Conservation (phyloP, 2,797 vertebrate genomes). For the Parauchenoglanis punctatus region DNA sequence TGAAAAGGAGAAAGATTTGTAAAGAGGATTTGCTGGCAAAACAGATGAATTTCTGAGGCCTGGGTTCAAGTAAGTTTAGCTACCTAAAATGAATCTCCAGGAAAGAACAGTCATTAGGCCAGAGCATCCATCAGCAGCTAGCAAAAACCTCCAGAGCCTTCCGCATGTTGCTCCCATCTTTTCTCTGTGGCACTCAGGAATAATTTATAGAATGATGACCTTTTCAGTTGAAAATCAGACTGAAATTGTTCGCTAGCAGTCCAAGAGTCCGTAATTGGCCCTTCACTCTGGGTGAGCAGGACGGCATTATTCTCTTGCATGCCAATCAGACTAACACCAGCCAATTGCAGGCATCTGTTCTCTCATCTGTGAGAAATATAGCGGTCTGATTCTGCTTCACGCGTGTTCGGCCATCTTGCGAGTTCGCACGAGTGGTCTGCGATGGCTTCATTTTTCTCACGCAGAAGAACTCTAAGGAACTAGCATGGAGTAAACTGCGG, state of each 20-base stretch:
- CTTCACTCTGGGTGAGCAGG: not conserved
- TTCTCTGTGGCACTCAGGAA: not conserved
- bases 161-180: not conserved
- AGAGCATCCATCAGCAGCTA: conserved; percentile 14
- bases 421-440: not conserved
- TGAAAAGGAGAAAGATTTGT: not conserved
- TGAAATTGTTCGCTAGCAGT: conserved; percentile 24
- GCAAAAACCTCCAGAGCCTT: conserved; percentile 16
- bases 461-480: not conserved
- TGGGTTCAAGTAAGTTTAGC: conserved; percentile 17
- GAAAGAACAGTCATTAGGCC: conserved; percentile 1
- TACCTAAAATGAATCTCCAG: not conserved
- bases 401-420: not conserved
- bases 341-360: not conserved
- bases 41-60: conserved; percentile 16
- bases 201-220: conserved; percentile 12
- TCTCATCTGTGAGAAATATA: not conserved
- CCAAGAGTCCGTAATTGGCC: not conserved
- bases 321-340: not conserved
- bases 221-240: not conserved
- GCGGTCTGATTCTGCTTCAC: not conserved
- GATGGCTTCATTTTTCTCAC: not conserved
- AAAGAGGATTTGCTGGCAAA: conserved; percentile 18
- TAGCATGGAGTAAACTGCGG: not conserved
- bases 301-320: not conserved